Percentiles rank a stretch among this genome's conserved stretches.
Conservation (phyloP, 1,140 invertebrate genomes). For the Ptiloglossa arizonensis region DNA sequence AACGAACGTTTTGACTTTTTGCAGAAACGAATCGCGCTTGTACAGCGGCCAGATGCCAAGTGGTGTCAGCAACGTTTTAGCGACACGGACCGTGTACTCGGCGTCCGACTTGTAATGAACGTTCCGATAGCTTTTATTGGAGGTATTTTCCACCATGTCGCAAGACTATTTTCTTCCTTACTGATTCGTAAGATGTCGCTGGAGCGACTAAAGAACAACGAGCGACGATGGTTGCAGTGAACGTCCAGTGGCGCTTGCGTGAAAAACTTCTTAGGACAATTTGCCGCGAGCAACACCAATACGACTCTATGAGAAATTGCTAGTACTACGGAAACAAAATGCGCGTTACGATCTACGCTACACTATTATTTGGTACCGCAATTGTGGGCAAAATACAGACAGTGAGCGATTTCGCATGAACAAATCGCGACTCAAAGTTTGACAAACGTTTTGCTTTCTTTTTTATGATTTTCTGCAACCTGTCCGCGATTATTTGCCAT, state of each 20-base stretch:
- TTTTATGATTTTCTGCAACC: neutral
- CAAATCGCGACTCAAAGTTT: neutral
- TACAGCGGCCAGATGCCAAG: conserved; percentile 75
- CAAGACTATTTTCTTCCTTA: neutral
- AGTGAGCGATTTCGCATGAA: neutral
- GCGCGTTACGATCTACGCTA: neutral
- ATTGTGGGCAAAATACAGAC: neutral
- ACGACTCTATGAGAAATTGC: too few species aligned
- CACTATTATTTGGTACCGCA: neutral
- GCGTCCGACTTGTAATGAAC: conserved; percentile 60
- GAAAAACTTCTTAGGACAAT: conserved; percentile 3
- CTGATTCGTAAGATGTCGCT: neutral
- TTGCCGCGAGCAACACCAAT: neutral
- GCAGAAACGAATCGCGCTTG: conserved; percentile 52
- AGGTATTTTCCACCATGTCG: neutral
- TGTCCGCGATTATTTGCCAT: too few species aligned
- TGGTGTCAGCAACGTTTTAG: conserved; percentile 68
- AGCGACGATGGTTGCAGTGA: neutral
- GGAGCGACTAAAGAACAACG: neutral
- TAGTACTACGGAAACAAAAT: neutral
- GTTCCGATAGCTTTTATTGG: conserved; percentile 53
- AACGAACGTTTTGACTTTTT: conserved; percentile 50
- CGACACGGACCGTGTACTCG: conserved; percentile 69
- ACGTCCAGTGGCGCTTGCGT: conserved; percentile 23
- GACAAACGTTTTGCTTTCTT: neutral